Evolutionary conservation across 2,797 vertebrate species (phyloP).

Genomic region (Pipistrellus nathusii): DNA sequence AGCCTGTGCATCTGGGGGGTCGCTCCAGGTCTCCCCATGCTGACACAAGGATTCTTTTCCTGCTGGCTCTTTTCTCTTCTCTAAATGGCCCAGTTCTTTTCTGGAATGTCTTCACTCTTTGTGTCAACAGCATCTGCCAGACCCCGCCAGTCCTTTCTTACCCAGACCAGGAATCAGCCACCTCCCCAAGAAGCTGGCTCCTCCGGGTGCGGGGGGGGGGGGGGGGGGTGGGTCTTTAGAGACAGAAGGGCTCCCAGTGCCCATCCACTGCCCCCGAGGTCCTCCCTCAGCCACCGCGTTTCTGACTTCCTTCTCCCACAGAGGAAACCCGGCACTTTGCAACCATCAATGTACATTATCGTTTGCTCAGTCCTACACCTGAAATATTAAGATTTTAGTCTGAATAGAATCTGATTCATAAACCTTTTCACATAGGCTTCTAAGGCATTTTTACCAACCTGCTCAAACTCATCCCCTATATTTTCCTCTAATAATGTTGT

Average conservation of each 20-base stretch:
- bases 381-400: not conserved
- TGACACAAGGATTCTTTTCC: no score
- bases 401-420: not conserved
- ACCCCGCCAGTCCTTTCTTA: not conserved
- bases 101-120: not conserved
- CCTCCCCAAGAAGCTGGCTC: not conserved
- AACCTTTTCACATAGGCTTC: not conserved
- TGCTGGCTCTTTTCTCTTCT: not conserved
- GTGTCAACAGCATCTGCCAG: not conserved
- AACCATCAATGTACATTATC: not conserved
- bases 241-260: not conserved
- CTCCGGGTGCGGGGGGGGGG: no score
- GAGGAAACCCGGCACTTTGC: not conserved
- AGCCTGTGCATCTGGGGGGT: not conserved
- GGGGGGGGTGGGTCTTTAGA: not conserved
- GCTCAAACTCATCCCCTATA: not conserved
- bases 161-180: not conserved
- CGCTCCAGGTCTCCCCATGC: not conserved
- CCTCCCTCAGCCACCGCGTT: not conserved
- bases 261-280: not conserved
- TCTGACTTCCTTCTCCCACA: not conserved
- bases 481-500: not conserved
- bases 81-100: not conserved
- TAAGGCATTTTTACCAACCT: not conserved
- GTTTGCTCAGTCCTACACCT: not conserved